Evolutionary conservation across 1,140 invertebrate genomes (phyloP).

Genomic region (Augochlora pura): DNA sequence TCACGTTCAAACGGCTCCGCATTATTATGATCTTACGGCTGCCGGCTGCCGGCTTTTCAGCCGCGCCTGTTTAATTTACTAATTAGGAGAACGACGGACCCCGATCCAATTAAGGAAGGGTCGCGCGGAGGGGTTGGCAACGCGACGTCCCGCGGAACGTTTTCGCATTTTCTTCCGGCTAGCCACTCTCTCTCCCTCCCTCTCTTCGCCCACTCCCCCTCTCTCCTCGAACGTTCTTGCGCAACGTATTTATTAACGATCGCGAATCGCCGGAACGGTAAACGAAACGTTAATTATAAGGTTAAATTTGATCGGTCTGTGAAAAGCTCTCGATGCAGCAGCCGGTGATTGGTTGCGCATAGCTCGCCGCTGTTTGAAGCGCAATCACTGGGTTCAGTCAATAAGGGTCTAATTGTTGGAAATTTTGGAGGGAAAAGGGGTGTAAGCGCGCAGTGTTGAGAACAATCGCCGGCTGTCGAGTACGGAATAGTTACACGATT

Average conservation of each 20-base stretch:
- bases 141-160: neutral
- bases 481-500: neutral
- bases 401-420: neutral
- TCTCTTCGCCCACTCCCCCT: too few species aligned
- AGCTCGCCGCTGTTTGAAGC: neutral
- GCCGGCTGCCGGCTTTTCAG: neutral
- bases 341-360: neutral
- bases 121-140: neutral
- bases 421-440: neutral
- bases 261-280: neutral
- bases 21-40: neutral
- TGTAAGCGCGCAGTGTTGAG: neutral
- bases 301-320: neutral
- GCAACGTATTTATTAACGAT: neutral
- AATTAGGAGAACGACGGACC: slow-evolving; percentile 28
- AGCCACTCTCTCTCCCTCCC: neutral
- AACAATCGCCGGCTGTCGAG: neutral
- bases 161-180: neutral
- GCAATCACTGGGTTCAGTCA: neutral
- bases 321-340: neutral
- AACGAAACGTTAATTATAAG: slow-evolving; percentile 2
- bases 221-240: neutral
- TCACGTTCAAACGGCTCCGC: slow-evolving; percentile 8
- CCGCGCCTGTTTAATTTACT: slow-evolving; percentile 21
- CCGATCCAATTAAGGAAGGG: slow-evolving; percentile 23